phyloP scores from a whole-genome alignment of 2,888 invertebrate genomes.

The Camponotus fellah region DNA sequence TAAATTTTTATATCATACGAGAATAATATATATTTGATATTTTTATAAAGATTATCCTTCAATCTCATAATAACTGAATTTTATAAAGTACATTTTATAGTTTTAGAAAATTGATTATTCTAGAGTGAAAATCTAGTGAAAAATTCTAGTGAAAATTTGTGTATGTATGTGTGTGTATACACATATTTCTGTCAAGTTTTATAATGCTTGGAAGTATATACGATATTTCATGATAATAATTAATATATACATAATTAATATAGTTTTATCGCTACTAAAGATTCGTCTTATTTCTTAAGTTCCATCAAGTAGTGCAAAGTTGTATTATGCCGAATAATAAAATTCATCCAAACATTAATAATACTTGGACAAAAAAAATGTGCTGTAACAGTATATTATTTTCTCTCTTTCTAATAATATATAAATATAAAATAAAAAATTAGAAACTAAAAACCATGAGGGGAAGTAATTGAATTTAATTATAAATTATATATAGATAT shows the following conservation, averaged over 20 bases:
- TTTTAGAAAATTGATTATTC: background rate
- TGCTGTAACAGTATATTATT: background rate
- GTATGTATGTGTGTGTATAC: background rate
- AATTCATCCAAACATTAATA: background rate
- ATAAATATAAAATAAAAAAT: background rate
- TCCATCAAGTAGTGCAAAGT: slow-evolving; percentile 26
- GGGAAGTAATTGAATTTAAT: background rate
- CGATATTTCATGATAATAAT: slow-evolving; percentile 14
- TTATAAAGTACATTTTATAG: background rate
- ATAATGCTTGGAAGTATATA: slow-evolving; percentile 4
- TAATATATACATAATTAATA: background rate
- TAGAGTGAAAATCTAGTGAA: background rate
- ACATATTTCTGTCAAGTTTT: background rate
- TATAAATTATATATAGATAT: background rate
- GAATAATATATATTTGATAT: background rate
- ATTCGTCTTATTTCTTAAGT: slow-evolving; percentile 6
- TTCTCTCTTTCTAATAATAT: background rate
- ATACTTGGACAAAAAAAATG: background rate
- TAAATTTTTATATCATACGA: too few relatives aligned
- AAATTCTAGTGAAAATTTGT: too few relatives aligned
- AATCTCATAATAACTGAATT: slow-evolving; percentile 2
- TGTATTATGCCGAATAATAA: slow-evolving; percentile 6
- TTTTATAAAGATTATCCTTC: background rate
- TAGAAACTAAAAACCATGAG: background rate
- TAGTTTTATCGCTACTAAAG: background rate